Base-by-base conservation (phyloP, 2,113 vertebrate species). In the Ceuthmochares aereus region DNA sequence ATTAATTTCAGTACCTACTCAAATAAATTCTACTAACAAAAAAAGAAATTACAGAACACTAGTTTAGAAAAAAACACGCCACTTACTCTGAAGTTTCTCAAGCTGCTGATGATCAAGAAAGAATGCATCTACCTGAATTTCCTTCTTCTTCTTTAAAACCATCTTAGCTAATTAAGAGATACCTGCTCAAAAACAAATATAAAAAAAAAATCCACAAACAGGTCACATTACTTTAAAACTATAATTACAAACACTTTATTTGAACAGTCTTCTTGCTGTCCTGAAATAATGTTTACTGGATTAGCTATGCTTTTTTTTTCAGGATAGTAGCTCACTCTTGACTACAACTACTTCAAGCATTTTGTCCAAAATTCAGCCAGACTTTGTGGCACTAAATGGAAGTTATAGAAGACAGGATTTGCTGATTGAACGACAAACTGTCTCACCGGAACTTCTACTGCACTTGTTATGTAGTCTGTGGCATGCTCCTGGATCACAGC, bases 71-170 rank as follows among this genome's bases (percentile, higher is more conserved):
- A 85, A 55, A 36, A 19, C 1, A 64, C 4, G 4, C 3, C 20
- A 93, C 98, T 97, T 97, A 99, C 99, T 97, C 84, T 91, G 96
- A 78, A 99, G 97, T 34, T 90, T 97, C 82, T 98, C 97, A 51
- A 99, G 95, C 42, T 98, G 98, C 27, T 97, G 96, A 16, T 96
- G 93, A 84, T 98, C 97, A 94, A 99, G 58, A 12, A 96, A 92
- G 79, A 99, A 86, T 25, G 98, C 98, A 87, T 98, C 98, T 45
- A 99, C 98, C 59, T 98, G 98, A n/a, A 97, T 74, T 36, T 98
- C 98, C 87, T 98, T 99, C 90, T 97, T 98, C 98, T 99, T 99
- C 98, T 99, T 99, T 47, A 98, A 95, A 97, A 99, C 99, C 99
- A 99, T 99, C 97, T 96, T 87, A 69, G 66, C 42, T 91, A 76